phyloP scores from a whole-genome alignment of 2,888 invertebrate species.

The Catocala nupta region DNA sequence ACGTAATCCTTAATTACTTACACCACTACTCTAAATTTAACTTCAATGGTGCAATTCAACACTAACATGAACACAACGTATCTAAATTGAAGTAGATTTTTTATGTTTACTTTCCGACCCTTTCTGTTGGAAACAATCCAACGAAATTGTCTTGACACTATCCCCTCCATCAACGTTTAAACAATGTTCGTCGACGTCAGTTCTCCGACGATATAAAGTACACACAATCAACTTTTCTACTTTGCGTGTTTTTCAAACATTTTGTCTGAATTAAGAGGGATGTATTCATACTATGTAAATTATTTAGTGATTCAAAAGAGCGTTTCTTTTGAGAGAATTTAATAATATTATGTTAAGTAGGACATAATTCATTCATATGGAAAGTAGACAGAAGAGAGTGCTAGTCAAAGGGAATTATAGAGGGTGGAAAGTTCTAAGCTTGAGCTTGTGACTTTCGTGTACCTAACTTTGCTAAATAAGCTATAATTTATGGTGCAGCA shows the following conservation, averaged over 20 bases:
- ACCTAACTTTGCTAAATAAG: too few relatives aligned
- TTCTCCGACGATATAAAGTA: not conserved
- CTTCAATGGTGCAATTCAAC: too few relatives aligned
- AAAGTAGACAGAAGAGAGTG: too few relatives aligned
- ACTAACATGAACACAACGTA: not conserved
- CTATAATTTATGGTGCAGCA: too few relatives aligned
- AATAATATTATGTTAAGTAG: too few relatives aligned
- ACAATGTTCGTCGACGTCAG: slow-evolving; percentile 2
- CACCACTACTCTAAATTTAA: too few relatives aligned
- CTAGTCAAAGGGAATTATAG: too few relatives aligned
- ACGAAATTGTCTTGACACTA: slow-evolving; percentile 9
- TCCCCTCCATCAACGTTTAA: slow-evolving; percentile 3
- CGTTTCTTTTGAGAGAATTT: not conserved
- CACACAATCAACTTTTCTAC: not conserved
- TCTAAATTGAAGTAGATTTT: slow-evolving; percentile 6
- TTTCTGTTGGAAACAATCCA: slow-evolving; percentile 3
- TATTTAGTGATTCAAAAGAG: not conserved
- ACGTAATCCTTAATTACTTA: too few relatives aligned
- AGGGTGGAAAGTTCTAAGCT: too few relatives aligned
- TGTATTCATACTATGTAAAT: not conserved
- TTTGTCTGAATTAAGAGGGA: not conserved
- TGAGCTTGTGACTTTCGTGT: too few relatives aligned
- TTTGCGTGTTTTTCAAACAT: not conserved
- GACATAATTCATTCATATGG: too few relatives aligned
- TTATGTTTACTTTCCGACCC: slow-evolving; percentile 9